Conservation (phyloP, 2,113 vertebrate genomes). For the Ariopsis seemanni region DNA sequence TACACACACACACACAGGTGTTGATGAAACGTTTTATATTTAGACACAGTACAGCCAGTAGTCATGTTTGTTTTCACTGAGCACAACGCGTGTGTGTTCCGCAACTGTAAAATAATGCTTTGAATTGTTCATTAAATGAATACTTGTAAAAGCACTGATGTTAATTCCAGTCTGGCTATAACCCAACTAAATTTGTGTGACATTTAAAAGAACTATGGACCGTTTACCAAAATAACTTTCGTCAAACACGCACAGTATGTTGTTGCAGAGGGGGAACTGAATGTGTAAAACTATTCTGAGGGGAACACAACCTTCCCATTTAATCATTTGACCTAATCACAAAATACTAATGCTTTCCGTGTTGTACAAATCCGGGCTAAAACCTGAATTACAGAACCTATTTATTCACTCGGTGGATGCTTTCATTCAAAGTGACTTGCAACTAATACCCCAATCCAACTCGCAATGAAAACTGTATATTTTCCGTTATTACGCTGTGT, state of each 20-base stretch:
- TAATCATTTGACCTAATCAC: neutral
- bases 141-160: neutral
- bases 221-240: neutral
- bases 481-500: too few relatives aligned
- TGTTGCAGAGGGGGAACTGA: too few relatives aligned
- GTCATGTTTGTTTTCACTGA: conserved; percentile 17
- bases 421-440: neutral
- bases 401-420: neutral
- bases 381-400: neutral
- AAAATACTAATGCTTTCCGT: neutral
- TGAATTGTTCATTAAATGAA: neutral
- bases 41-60: conserved; percentile 32
- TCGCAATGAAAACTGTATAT: too few relatives aligned
- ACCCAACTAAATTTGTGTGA: neutral
- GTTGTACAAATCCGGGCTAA: neutral
- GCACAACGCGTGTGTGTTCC: neutral
- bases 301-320: neutral
- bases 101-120: neutral
- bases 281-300: neutral
- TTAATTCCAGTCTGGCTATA: neutral
- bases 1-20: conserved; percentile 15
- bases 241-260: neutral
- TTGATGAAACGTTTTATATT: conserved; percentile 47
- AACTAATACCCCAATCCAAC: neutral
- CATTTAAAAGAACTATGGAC: neutral